Percentiles rank a stretch among this genome's conserved stretches.
These are phyloP conservation scores for Lagodon rhomboides DNA, from an alignment of 2,797 vertebrate genomes.

Conservation along the genomic window DNA sequence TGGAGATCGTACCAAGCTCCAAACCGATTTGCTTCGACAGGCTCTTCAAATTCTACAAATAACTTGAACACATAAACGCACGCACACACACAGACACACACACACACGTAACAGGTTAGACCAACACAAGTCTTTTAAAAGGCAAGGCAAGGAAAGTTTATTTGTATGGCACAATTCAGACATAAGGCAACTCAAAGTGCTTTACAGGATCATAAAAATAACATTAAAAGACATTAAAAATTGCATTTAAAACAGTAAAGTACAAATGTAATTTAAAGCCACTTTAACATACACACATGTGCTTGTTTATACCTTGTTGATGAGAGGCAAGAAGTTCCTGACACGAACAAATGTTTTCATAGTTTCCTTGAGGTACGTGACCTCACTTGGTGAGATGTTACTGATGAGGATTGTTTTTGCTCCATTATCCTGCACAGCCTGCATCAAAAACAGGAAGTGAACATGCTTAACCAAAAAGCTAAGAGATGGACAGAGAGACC, in stretches of 20 bases:
- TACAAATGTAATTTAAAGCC: background rate
- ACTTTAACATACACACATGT: background rate
- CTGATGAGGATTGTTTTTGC: slow-evolving; percentile 34
- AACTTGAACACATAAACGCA: slow-evolving; percentile 51
- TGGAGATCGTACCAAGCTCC: slow-evolving; percentile 68
- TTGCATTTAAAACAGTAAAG: no score
- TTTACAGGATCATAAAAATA: no score
- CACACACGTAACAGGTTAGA: background rate
- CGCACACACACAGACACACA: no score
- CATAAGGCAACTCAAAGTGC: no score
- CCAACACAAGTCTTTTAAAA: background rate
- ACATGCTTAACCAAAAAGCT: background rate
- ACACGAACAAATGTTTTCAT: slow-evolving; percentile 19
- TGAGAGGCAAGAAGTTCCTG: slow-evolving; percentile 66
- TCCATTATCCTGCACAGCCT: accelerated
- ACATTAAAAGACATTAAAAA: no score
- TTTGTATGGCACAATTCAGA: no score
- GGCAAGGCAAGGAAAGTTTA: no score
- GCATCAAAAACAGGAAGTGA: background rate
- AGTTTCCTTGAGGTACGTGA: slow-evolving; percentile 14
- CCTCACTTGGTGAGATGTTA: slow-evolving; percentile 42
- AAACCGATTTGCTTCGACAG: slow-evolving; percentile 50
- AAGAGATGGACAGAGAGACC: background rate
- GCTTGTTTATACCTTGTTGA: slow-evolving; percentile 67
- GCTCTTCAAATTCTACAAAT: slow-evolving; percentile 64